Evolutionary conservation across 2,888 invertebrate species (phyloP).

Genomic region (Drosophila parthenogenetica): DNA sequence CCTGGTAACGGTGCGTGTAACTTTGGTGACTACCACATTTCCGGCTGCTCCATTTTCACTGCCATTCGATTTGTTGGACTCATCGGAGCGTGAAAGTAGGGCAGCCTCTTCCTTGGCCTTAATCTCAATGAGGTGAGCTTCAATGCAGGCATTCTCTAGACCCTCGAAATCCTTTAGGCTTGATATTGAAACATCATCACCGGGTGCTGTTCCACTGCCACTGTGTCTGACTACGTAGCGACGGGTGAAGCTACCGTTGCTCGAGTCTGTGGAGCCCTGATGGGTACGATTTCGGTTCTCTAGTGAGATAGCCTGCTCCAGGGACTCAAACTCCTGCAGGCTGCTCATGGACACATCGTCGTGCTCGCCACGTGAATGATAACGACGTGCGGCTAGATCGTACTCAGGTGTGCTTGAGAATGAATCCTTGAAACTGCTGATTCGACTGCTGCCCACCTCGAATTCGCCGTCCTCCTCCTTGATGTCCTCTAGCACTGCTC

Average conservation of each 20-base stretch:
- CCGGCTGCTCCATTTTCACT: slow-evolving; percentile 76
- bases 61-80: slow-evolving; percentile 84
- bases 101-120: slow-evolving; percentile 95
- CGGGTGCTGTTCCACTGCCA: slow-evolving; percentile 85
- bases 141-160: slow-evolving; percentile 94
- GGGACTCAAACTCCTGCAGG: slow-evolving; percentile 96
- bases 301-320: slow-evolving; percentile 93
- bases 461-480: slow-evolving; percentile 97
- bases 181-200: slow-evolving; percentile 93
- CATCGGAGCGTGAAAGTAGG: slow-evolving; percentile 86
- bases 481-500: slow-evolving; percentile 94
- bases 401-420: slow-evolving; percentile 97
- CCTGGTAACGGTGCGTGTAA: slow-evolving; percentile 78
- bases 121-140: slow-evolving; percentile 92
- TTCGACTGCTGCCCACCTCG: slow-evolving; percentile 90
- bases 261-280: slow-evolving; percentile 94
- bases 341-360: slow-evolving; percentile 97
- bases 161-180: slow-evolving; percentile 97
- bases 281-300: slow-evolving; percentile 89
- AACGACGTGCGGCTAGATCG: slow-evolving; percentile 93
- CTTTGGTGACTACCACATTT: slow-evolving; percentile 70
- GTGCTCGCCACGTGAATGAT: slow-evolving; percentile 91
- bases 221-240: slow-evolving; percentile 90
- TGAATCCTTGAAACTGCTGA: slow-evolving; percentile 93
- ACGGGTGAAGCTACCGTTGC: slow-evolving; percentile 92